Conservation (phyloP, 2,888 invertebrate species). For the Zygothrica quintamaculata region DNA sequence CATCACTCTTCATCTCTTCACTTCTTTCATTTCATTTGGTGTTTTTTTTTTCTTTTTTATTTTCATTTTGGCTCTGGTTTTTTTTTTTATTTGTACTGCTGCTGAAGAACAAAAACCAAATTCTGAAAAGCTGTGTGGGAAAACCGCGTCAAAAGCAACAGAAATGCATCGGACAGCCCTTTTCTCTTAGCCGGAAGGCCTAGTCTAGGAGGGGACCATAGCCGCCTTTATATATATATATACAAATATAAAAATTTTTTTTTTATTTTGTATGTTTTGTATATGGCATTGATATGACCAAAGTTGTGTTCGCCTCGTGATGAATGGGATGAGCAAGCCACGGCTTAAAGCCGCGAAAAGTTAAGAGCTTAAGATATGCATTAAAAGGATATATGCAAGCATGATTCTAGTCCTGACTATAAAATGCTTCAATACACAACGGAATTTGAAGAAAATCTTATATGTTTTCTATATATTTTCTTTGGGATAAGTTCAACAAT, state of each 20-base stretch:
- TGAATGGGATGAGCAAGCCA: conserved; percentile 29
- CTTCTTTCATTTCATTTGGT: conserved; percentile 2
- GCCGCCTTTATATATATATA: conserved; percentile 12
- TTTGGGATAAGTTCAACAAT: no score
- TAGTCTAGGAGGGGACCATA: conserved; percentile 36
- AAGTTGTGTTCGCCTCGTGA: conserved; percentile 46
- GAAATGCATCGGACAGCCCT: conserved; percentile 70
- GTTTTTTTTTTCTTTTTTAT: conserved; percentile 31
- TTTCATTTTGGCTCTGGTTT: conserved; percentile 28
- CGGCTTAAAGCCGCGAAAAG: conserved; percentile 37
- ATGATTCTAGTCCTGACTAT: no score
- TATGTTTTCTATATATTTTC: no score
- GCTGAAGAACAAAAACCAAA: conserved; percentile 44
- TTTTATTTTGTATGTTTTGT: conserved; percentile 33
- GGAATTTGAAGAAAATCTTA: no score
- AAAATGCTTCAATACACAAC: no score
- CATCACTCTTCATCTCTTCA: not conserved
- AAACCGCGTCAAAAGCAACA: conserved; percentile 78
- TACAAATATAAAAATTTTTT: no score
- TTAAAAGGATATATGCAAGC: no score
- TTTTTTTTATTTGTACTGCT: conserved; percentile 34
- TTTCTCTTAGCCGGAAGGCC: conserved; percentile 28
- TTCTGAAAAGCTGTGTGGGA: conserved; percentile 64
- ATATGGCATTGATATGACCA: conserved; percentile 66
- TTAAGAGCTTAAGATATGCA: not conserved